These are phyloP conservation scores for Macrochelys suwanniensis DNA, from an alignment of 2,797 vertebrate genomes.

Conservation along the genomic window DNA sequence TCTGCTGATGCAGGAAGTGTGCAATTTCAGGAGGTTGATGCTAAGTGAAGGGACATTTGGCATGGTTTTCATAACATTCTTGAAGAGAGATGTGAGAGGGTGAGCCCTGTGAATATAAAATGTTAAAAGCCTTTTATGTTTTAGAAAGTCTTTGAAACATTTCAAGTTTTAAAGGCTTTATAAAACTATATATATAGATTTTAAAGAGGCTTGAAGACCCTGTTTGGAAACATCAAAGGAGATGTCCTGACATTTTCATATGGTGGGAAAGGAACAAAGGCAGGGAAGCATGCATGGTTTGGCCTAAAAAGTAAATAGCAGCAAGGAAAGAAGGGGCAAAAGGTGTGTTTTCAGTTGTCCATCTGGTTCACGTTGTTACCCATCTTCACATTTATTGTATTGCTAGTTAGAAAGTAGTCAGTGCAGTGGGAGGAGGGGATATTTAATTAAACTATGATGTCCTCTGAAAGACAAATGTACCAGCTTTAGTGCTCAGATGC, in stretches of 20 bases:
- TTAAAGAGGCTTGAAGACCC: slow-evolving; percentile 52
- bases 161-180: slow-evolving; percentile 36
- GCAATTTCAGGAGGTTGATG: slow-evolving; percentile 2
- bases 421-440: slow-evolving; percentile 58
- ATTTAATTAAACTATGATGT: slow-evolving; percentile 67
- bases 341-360: slow-evolving; percentile 41
- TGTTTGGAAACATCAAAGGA: slow-evolving; percentile 54
- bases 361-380: slow-evolving; percentile 31
- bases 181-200: slow-evolving; percentile 41
- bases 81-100: slow-evolving; percentile 3
- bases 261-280: background rate
- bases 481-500: slow-evolving; percentile 64
- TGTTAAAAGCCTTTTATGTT: slow-evolving; percentile 59
- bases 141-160: slow-evolving; percentile 57
- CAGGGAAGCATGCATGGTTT: background rate
- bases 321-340: slow-evolving; percentile 22
- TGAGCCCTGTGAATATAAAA: background rate
- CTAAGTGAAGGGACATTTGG: background rate
- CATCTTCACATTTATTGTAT: slow-evolving; percentile 38
- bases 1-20: background rate
- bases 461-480: slow-evolving; percentile 57
- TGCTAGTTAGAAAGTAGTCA: slow-evolving; percentile 48
- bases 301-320: slow-evolving; percentile 24
- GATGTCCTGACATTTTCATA: slow-evolving; percentile 33
- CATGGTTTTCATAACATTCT: slow-evolving; percentile 29